Conservation (phyloP, 2,888 invertebrate genomes). For the Eupithecia centaureata region DNA sequence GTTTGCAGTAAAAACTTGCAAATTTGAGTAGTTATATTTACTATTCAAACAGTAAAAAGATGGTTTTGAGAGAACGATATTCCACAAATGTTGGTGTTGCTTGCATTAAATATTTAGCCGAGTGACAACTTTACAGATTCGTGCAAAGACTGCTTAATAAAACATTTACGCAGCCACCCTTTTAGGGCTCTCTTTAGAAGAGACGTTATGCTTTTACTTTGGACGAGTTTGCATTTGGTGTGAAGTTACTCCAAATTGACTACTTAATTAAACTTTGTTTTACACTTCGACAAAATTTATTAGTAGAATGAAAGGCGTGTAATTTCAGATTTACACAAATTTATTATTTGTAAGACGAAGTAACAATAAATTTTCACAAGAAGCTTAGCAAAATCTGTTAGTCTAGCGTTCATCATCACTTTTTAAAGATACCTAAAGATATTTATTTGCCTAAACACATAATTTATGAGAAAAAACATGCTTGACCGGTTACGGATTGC, state of each 20-base stretch:
- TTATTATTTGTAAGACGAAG: no score
- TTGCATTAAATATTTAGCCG: constrained; percentile 22
- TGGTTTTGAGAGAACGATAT: not conserved
- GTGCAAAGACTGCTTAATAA: constrained; percentile 28
- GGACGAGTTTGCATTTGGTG: constrained; percentile 15
- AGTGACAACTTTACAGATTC: constrained; percentile 19
- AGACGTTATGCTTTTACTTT: constrained; percentile 17
- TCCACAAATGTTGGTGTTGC: not conserved
- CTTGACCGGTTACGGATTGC: no score
- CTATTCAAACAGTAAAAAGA: not conserved
- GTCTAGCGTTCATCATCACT: no score
- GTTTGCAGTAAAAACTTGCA: not conserved
- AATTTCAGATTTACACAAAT: no score
- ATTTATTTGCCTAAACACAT: no score
- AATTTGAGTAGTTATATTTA: not conserved
- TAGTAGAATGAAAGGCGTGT: not conserved
- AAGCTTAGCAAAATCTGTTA: no score
- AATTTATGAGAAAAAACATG: no score
- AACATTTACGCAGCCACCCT: constrained; percentile 28
- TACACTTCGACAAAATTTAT: not conserved
- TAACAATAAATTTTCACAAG: no score
- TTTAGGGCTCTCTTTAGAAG: constrained; percentile 21
- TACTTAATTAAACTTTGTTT: not conserved
- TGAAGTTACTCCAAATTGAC: constrained; percentile 1
- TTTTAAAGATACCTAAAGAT: no score